Evolutionary conservation across 2,888 invertebrate species (phyloP), one percentile per base, ranked within the genome.

Genomic region (Exephanes ischioxanthus): DNA sequence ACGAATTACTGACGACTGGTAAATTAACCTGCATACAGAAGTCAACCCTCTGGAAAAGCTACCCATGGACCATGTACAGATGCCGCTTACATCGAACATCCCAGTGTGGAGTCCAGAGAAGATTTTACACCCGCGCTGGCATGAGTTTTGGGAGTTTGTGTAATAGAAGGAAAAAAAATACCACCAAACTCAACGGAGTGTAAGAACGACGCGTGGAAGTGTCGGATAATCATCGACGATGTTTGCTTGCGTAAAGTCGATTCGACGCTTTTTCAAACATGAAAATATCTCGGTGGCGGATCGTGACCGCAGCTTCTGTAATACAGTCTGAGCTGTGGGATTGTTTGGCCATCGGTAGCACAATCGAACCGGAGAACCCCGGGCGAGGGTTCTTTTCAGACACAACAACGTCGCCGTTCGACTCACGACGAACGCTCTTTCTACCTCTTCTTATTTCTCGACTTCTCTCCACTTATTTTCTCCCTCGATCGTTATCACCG

Each of bases 361-460:
- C 53, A 90, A 90, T 90, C 88, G 90, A 92, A 91, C 89, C 88
- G 90, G 91, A 91, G 92, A 91, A 90, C 90, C 87, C 11, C 85
- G 86, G 73, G 80, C 80, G 85, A 33, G 80, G 85, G 79, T 86
- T 73, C 82, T 82, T 85, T 83, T 87, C 87, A 92, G 92, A 92
- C 92, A 91, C 89, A 92, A 92, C 92, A 92, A 91, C 86, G 82
- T 82, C 82, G 58, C 66, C 37, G 81, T 9, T 80, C 14, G 72
- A 79, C 79, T 83, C 79, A 80, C 86, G 63, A 68, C 71, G 37
- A 48, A 63, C 45, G 70, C 68, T 73, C 78, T 68, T 78, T 73
- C 53, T 33, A 41, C 41, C 41, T 70, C 53, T 77, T 55, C 26
- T 33, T 63, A 63, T 84, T 80, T 77, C 77, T 84, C 76, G 70